A percentile compares a stretch with the other conserved stretches of the same genome.
Conservation (phyloP, 1,140 invertebrate species). For the Helicoverpa armigera region DNA sequence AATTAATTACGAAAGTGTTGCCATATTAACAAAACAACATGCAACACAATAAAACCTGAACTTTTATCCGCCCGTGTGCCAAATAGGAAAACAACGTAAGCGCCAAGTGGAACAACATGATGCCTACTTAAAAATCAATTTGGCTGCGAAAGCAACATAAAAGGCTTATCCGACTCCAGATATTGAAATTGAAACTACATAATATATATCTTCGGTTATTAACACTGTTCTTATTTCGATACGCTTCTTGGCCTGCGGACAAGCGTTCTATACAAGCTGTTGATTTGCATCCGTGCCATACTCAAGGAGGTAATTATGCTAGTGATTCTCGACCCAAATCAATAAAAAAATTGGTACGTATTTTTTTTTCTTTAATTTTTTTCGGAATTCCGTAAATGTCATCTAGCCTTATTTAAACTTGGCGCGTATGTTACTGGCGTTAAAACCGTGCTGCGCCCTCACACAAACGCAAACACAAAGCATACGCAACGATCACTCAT, state of each 20-base stretch:
- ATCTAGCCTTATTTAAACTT: too few species aligned
- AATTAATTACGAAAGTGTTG: not conserved
- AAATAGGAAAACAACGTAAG: not conserved
- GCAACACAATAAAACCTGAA: not conserved
- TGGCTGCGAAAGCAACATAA: not conserved
- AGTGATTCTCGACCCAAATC: too few species aligned
- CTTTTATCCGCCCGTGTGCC: not conserved
- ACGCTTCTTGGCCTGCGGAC: slow-evolving; percentile 12
- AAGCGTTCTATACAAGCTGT: slow-evolving; percentile 6
- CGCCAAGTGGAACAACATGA: not conserved
- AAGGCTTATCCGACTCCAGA: not conserved
- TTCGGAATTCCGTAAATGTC: too few species aligned
- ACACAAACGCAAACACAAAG: too few species aligned
- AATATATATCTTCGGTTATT: not conserved
- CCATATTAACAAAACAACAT: not conserved
- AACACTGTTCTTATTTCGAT: not conserved
- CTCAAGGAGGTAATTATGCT: too few species aligned
- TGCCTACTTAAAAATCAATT: not conserved
- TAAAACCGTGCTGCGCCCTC: too few species aligned
- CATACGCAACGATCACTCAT: too few species aligned
- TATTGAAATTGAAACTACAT: slow-evolving; percentile 4
- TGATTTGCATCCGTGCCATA: too few species aligned
- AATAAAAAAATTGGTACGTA: too few species aligned
- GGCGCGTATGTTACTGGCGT: too few species aligned
- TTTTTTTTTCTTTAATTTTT: too few species aligned